These are phyloP conservation scores for Cheilosia urbana DNA, from an alignment of 2,888 invertebrate species.

Conservation along the genomic window DNA sequence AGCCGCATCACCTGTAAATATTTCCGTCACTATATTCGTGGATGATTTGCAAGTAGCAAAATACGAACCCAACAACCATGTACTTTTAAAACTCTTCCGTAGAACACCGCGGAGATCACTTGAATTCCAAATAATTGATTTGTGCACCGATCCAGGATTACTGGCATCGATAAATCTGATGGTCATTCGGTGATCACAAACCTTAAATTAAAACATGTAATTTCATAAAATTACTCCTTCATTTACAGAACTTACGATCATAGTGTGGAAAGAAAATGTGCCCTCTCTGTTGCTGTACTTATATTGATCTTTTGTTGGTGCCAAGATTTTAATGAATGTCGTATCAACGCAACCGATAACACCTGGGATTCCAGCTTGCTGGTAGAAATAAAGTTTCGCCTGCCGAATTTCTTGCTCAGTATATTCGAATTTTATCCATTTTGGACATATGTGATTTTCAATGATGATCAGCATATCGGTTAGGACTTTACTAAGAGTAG, in stretches of 20 bases:
- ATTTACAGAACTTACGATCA: conserved; percentile 25
- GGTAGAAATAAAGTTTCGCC: conserved; percentile 22
- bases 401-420: conserved; percentile 13
- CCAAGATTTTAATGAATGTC: conserved; percentile 21
- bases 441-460: conserved; percentile 35
- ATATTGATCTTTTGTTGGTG: background rate
- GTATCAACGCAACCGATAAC: conserved; percentile 30
- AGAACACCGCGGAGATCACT: conserved; percentile 4
- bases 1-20: conserved; percentile 33
- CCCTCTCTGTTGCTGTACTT: conserved; percentile 30
- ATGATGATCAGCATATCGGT: conserved; percentile 26
- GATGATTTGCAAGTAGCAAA: background rate
- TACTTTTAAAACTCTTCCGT: background rate
- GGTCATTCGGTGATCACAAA: conserved; percentile 36
- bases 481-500: conserved; percentile 29
- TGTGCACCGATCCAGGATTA: conserved; percentile 11
- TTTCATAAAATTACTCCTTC: background rate
- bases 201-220: background rate
- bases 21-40: background rate
- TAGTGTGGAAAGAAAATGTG: conserved; percentile 20
- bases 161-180: conserved; percentile 16
- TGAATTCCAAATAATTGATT: conserved; percentile 4
- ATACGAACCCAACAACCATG: conserved; percentile 16
- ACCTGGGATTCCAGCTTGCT: conserved; percentile 35
- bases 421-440: conserved; percentile 31